phyloP scores from a whole-genome alignment of 2,888 invertebrate species.

The Parascotia fuliginaria region DNA sequence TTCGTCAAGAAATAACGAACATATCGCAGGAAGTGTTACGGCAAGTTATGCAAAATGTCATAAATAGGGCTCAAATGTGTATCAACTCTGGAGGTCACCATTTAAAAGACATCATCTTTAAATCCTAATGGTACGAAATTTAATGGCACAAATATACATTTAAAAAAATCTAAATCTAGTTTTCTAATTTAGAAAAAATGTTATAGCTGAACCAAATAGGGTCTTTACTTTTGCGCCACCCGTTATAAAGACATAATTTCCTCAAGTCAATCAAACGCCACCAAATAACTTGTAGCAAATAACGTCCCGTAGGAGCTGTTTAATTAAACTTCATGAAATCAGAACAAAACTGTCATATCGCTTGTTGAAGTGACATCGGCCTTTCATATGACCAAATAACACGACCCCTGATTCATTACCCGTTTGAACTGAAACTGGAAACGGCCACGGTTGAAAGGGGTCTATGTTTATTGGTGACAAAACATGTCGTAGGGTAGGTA shows the following conservation, averaged over 20 bases:
- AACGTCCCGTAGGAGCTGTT: constrained; percentile 58
- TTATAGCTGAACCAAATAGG: no score
- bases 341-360: constrained; percentile 67
- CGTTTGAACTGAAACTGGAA: constrained; percentile 18
- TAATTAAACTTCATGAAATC: constrained; percentile 72
- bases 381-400: constrained; percentile 52
- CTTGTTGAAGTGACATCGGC: constrained; percentile 54
- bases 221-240: no score
- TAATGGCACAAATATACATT: no score
- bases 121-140: no score
- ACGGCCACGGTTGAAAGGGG: constrained; percentile 25
- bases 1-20: no score
- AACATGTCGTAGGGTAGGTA: constrained; percentile 52
- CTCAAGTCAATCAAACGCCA: constrained; percentile 67
- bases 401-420: constrained; percentile 40
- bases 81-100: no score
- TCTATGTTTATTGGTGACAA: constrained; percentile 55
- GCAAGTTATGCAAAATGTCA: no score
- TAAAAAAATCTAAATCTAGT: no score
- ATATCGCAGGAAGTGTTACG: no score
- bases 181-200: no score
- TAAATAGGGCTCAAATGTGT: no score
- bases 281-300: constrained; percentile 51
- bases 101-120: no score
- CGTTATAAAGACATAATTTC: constrained; percentile 57